These are phyloP conservation scores for Drosophila cognata DNA, from an alignment of 2,888 invertebrate genomes.

Conservation along the genomic window DNA sequence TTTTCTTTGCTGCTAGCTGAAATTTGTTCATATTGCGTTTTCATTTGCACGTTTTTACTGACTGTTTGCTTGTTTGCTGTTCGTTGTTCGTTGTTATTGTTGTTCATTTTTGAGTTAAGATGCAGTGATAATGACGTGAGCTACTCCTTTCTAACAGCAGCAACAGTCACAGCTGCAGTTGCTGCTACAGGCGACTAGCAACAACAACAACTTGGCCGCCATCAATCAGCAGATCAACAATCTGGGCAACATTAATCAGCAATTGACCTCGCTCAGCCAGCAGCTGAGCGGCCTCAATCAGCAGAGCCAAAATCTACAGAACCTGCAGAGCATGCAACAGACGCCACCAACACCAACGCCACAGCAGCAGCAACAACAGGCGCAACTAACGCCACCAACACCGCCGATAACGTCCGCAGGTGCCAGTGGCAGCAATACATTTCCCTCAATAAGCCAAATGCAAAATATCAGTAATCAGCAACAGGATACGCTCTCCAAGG, in stretches of 20 bases:
- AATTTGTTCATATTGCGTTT: constrained; percentile 40
- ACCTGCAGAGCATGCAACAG: constrained; percentile 78
- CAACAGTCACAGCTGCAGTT: constrained; percentile 83
- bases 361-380: constrained; percentile 64
- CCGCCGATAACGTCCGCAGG: constrained; percentile 68
- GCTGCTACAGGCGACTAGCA: constrained; percentile 83
- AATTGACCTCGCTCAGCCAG: constrained; percentile 83
- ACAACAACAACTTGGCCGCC: constrained; percentile 84
- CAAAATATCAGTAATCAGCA: constrained; percentile 83
- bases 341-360: constrained; percentile 82
- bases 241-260: constrained; percentile 84
- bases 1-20: constrained; percentile 45
- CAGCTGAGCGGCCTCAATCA: constrained; percentile 85
- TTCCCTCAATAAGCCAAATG: constrained; percentile 83
- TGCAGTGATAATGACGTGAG: constrained; percentile 54
- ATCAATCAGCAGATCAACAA: constrained; percentile 85
- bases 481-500: constrained; percentile 84
- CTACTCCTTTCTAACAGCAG: constrained; percentile 49
- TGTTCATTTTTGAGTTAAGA: constrained; percentile 42
- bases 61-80: constrained; percentile 39
- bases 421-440: constrained; percentile 80
- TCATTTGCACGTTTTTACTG: constrained; percentile 56
- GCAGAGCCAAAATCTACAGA: constrained; percentile 85
- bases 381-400: constrained; percentile 78
- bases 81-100: constrained; percentile 39